A percentile compares a stretch with the other conserved stretches of the same genome.
Evolutionary conservation across 2,113 vertebrate species (phyloP).

Genomic region (Macaca mulatta): DNA sequence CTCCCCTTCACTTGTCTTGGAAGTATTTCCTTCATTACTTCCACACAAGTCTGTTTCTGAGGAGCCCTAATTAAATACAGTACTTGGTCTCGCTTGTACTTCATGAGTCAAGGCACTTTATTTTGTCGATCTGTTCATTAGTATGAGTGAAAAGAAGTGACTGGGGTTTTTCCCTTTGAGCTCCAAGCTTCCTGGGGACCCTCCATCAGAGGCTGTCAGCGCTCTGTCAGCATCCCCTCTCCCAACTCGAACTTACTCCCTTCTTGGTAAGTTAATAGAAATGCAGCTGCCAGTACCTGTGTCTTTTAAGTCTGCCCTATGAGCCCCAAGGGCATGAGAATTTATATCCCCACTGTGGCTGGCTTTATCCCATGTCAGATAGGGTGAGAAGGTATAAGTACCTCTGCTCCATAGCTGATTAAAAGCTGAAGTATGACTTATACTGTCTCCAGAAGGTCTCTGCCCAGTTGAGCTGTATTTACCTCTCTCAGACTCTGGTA

Average conservation of each 20-base stretch:
- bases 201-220: background rate
- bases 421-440: background rate
- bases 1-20: background rate
- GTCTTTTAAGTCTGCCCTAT: background rate
- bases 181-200: background rate
- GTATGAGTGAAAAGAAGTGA: background rate
- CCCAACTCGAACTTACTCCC: background rate
- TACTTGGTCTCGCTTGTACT: background rate
- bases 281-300: background rate
- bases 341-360: background rate
- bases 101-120: background rate
- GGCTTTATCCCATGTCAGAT: background rate
- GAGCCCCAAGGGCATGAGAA: background rate
- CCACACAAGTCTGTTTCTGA: background rate
- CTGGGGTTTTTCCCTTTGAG: background rate
- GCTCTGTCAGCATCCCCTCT: background rate
- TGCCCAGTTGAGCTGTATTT: no score
- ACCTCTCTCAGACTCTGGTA: background rate
- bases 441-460: no score
- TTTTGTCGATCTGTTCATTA: background rate
- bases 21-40: background rate
- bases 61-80: background rate
- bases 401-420: background rate
- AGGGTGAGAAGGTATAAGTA: no score
- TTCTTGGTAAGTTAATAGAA: background rate